Conservation (phyloP, 2,113 vertebrate genomes). For the Gadus chalcogrammus region DNA sequence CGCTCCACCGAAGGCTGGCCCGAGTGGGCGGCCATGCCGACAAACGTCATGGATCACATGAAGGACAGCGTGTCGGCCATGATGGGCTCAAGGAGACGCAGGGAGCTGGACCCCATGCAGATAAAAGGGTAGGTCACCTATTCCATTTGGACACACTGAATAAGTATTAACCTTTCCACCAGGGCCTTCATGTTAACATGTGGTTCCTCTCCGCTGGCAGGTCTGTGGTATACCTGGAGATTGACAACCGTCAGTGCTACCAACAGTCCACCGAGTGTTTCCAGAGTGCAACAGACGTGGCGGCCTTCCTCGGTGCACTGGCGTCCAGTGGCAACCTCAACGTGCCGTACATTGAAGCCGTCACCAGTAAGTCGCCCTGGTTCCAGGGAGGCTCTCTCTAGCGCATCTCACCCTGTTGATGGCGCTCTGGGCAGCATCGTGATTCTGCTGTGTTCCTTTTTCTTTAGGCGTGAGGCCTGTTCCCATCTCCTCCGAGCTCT, state of each 20-base stretch:
- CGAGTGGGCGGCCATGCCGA: constrained; percentile 60
- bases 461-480: constrained; percentile 79
- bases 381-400: constrained; percentile 16
- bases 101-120: constrained; percentile 88
- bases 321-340: constrained; percentile 91
- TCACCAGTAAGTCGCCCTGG: constrained; percentile 82
- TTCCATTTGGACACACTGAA: not conserved
- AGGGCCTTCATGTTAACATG: constrained; percentile 10
- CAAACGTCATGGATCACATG: constrained; percentile 71
- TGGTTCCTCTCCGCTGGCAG: constrained; percentile 62
- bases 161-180: not conserved
- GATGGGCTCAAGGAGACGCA: constrained; percentile 68
- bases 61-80: constrained; percentile 71
- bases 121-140: constrained; percentile 78
- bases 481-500: constrained; percentile 71
- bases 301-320: constrained; percentile 91
- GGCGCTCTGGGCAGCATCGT: not conserved
- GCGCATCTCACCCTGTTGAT: not conserved
- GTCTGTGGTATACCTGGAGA: constrained; percentile 93
- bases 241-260: constrained; percentile 95
- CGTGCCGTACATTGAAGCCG: constrained; percentile 94
- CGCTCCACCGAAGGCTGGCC: constrained; percentile 80
- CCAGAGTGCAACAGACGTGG: constrained; percentile 91
- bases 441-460: constrained; percentile 1
- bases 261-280: constrained; percentile 91